These are phyloP conservation scores for Vanessa tameamea DNA, from an alignment of 1,140 invertebrate species.

Conservation along the genomic window DNA sequence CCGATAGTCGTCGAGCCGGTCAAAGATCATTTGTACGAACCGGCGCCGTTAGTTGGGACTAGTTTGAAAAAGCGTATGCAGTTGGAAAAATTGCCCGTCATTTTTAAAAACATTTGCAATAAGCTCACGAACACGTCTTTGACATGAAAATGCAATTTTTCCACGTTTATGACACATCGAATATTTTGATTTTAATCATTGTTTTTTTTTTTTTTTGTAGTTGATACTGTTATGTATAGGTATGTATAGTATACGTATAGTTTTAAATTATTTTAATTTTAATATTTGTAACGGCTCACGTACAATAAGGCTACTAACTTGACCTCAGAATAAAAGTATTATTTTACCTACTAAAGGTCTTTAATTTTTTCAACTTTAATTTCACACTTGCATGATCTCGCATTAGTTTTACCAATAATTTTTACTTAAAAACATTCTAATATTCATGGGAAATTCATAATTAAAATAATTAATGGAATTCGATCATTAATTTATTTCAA, in stretches of 20 bases:
- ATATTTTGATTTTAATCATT: neutral
- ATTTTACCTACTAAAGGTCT: conserved; percentile 56
- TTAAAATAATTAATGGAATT: neutral
- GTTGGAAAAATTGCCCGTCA: conserved; percentile 50
- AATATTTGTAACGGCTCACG: conserved; percentile 20
- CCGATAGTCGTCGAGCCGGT: conserved; percentile 59
- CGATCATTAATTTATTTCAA: too few relatives aligned
- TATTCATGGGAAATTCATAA: neutral
- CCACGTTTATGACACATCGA: neutral
- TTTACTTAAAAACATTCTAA: neutral
- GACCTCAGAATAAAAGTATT: conserved; percentile 61
- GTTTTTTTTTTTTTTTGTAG: neutral
- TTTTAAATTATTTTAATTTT: conserved; percentile 20
- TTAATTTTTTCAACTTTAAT: conserved; percentile 57
- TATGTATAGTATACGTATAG: neutral
- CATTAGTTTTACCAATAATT: conserved; percentile 28
- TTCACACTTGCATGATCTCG: conserved; percentile 40
- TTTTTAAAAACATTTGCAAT: conserved; percentile 56
- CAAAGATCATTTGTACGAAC: conserved; percentile 14
- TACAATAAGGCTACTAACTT: conserved; percentile 27
- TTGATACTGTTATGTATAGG: conserved; percentile 6
- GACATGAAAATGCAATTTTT: conserved; percentile 31
- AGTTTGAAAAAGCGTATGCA: conserved; percentile 43
- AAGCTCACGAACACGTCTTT: conserved; percentile 53
- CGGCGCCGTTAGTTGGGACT: neutral